These are phyloP conservation scores for Sorex maritimensis DNA, from an alignment of 2,797 vertebrate genomes.

Conservation along the genomic window DNA sequence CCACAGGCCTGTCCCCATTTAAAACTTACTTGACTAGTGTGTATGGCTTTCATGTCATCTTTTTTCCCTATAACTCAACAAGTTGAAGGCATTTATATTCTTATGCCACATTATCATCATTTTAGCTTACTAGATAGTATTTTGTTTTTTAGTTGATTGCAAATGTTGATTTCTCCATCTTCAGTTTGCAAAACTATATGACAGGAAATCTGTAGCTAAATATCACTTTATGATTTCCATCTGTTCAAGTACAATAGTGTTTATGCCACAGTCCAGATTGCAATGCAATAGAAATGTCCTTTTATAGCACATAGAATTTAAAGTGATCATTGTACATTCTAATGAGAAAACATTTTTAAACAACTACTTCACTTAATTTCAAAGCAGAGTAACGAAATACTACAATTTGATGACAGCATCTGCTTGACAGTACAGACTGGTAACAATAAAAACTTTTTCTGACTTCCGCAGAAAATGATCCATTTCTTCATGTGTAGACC, in stretches of 20 bases:
- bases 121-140: constrained; percentile 76
- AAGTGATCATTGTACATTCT: constrained; percentile 88
- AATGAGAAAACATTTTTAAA: constrained; percentile 89
- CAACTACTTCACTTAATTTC: constrained; percentile 87
- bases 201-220: constrained; percentile 91
- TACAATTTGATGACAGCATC: constrained; percentile 84
- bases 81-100: constrained; percentile 72
- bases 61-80: constrained; percentile 36
- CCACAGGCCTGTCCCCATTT: background rate
- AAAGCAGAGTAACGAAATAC: constrained; percentile 77
- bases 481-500: constrained; percentile 42
- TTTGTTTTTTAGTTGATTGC: constrained; percentile 87
- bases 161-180: constrained; percentile 87
- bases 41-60: constrained; percentile 60
- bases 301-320: constrained; percentile 87
- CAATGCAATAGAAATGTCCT: constrained; percentile 86
- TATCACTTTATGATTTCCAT: constrained; percentile 91
- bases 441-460: constrained; percentile 78
- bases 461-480: constrained; percentile 60
- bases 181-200: constrained; percentile 89
- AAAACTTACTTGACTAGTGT: constrained; percentile 18
- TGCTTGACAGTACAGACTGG: constrained; percentile 77
- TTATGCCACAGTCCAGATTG: constrained; percentile 89
- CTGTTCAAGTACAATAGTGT: constrained; percentile 90
- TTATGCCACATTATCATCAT: constrained; percentile 61